phyloP scores from a whole-genome alignment of 2,888 invertebrate species.

The Zelleria hepariella region DNA sequence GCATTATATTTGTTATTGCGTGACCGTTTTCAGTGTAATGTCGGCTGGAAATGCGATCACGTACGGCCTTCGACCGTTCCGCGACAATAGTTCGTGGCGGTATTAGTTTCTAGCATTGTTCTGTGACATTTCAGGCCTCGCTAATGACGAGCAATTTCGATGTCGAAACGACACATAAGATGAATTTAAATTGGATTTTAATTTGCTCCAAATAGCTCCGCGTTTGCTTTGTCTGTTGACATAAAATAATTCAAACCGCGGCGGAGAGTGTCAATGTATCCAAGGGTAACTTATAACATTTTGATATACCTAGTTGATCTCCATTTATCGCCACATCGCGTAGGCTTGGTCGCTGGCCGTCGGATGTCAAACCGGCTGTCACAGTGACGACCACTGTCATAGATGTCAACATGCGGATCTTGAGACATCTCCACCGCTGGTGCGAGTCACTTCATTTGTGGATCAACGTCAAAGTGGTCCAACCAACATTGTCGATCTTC shows the following conservation, averaged over 20 bases:
- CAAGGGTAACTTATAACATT: constrained; percentile 14
- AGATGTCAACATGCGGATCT: constrained; percentile 28
- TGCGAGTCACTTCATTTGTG: neutral
- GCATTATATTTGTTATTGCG: constrained; percentile 47
- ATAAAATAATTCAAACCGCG: constrained; percentile 1
- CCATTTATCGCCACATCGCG: constrained; percentile 1
- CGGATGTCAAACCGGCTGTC: constrained; percentile 31
- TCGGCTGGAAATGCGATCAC: constrained; percentile 57
- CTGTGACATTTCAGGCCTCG: constrained; percentile 67
- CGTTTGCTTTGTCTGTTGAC: neutral
- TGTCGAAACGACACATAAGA: constrained; percentile 62
- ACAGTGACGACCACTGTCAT: constrained; percentile 26
- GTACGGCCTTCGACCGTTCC: constrained; percentile 28
- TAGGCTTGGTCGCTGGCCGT: constrained; percentile 1
- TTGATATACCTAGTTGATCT: constrained; percentile 6
- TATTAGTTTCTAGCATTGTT: constrained; percentile 42
- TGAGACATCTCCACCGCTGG: neutral
- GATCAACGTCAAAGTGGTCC: constrained; percentile 4
- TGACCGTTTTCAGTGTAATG: constrained; percentile 46
- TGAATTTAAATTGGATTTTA: constrained; percentile 52
- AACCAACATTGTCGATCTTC: neutral
- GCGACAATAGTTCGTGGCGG: constrained; percentile 8
- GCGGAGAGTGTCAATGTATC: constrained; percentile 3
- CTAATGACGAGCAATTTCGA: constrained; percentile 68
- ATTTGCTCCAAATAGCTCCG: constrained; percentile 39